Conservation (phyloP, 2,113 vertebrate genomes). For the Engystomops pustulosus region DNA sequence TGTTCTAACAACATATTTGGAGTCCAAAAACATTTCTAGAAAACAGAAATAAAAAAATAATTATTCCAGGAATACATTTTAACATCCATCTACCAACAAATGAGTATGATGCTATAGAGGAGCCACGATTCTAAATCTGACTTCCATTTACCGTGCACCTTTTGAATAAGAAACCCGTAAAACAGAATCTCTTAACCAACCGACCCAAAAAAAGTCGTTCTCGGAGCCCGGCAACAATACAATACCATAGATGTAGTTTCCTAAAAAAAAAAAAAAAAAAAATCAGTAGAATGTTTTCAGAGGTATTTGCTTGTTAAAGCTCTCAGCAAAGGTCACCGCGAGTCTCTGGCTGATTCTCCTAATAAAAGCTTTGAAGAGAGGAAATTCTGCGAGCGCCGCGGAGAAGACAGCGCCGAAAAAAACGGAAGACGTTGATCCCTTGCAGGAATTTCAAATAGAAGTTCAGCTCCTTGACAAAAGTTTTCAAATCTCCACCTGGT, state of each 20-base stretch:
- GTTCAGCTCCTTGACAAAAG: conserved; percentile 20
- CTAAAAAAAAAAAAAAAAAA: conserved; percentile 51
- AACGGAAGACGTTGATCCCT: conserved; percentile 18
- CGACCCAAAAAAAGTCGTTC: conserved; percentile 52
- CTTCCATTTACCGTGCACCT: conserved; percentile 10
- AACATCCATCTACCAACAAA: not conserved
- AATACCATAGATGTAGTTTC: conserved; percentile 54
- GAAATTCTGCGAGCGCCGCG: conserved; percentile 7
- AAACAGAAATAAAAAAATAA: no score
- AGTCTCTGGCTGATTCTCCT: conserved; percentile 50
- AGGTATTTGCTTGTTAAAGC: conserved; percentile 57
- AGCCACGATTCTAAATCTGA: not conserved
- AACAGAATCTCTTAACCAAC: conserved; percentile 21
- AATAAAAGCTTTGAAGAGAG: conserved; percentile 50
- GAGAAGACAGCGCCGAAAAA: conserved; percentile 22
- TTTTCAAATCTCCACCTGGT: conserved; percentile 6
- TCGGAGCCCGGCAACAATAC: conserved; percentile 53
- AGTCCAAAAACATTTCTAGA: no score
- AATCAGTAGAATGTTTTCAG: conserved; percentile 54
- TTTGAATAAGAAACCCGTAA: not conserved
- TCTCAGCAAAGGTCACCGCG: conserved; percentile 50
- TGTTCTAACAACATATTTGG: no score
- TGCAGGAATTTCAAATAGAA: conserved; percentile 43
- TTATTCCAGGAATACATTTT: no score
- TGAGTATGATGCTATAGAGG: not conserved